Conservation (phyloP, 2,888 invertebrate species). For the Aspidiotus destructor region DNA sequence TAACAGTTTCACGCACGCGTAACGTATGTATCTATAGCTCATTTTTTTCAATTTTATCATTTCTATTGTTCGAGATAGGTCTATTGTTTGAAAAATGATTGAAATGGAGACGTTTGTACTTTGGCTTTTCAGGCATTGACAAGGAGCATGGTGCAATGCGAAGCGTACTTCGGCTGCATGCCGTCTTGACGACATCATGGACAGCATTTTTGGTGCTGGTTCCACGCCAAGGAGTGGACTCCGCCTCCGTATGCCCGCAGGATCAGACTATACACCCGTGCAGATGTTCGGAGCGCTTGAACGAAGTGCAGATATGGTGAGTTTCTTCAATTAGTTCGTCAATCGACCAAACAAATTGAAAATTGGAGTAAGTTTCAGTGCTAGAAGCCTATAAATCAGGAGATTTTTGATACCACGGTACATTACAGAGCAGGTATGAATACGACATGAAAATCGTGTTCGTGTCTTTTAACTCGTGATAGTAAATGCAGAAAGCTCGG, state of each 20-base stretch:
- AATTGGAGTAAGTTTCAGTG: too few relatives aligned
- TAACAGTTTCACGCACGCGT: conserved; percentile 9
- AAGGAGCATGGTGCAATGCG: conserved; percentile 34
- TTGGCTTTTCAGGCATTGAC: conserved; percentile 25
- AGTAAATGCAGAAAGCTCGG: too few relatives aligned
- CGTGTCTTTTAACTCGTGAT: too few relatives aligned
- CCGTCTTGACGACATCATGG: conserved; percentile 33
- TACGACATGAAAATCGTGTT: too few relatives aligned
- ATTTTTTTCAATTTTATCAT: too few relatives aligned
- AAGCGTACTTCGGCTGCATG: conserved; percentile 34
- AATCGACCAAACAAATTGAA: background rate
- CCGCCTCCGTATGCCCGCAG: conserved; percentile 55
- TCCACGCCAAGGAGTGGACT: conserved; percentile 1
- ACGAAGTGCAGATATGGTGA: conserved; percentile 79
- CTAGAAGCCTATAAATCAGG: too few relatives aligned
- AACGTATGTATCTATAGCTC: too few relatives aligned
- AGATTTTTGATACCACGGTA: too few relatives aligned
- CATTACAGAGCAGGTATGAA: too few relatives aligned
- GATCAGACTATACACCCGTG: conserved; percentile 73
- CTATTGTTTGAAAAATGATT: background rate
- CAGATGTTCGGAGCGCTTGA: conserved; percentile 64
- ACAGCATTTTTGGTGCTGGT: conserved; percentile 19
- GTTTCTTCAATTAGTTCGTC: conserved; percentile 33
- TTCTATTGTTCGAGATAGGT: background rate
- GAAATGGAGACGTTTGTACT: background rate